Base-by-base conservation (phyloP, 2,797 vertebrate species). In the Rousettus madagascariensis region DNA sequence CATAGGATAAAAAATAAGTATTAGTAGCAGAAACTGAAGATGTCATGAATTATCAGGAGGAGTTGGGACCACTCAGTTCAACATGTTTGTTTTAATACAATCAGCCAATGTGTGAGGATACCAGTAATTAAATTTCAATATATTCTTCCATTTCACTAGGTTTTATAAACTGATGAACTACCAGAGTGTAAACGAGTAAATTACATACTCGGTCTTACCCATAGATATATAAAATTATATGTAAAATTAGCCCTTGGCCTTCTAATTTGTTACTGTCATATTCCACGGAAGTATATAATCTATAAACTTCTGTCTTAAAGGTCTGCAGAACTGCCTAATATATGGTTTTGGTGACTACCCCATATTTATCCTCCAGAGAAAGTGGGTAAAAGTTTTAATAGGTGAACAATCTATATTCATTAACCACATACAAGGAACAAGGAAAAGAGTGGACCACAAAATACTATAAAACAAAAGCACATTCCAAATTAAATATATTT, bases 141-240 rank as follows among this genome's bases (percentile, higher is more conserved):
- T 20, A 59, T 26, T 55, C 26, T 89, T 90, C 36, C 46, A 71
- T 89, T 91, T 93, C 28, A 53, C 63, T 41, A 33, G 19, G 92
- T 94, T 88, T 77, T 85, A 71, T 68, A 91, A 84, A 90, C 28
- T 66, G 49, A 90, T 90, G 22, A 90, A 80, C 41, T 93, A 89
- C 28, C 22, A 80, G 46, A 69, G 78, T 91, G n/a, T 65, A 55
- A 82, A 63, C 43, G 55, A 30, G 36, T 72, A 75, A 84, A 92
- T 68, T 74, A 19, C 38, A 86, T 72, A 10, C 30, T 89, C 17
- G 41, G 11, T 85, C 17, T 94, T 87, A 61, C 74, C 46, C 65
- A 72, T 9, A 86, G 38, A 41, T 68, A 55, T 15, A 1, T 72
- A 93, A 95, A 95, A 86, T 86, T 90, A 77, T 71, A 24, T 72